Base-by-base conservation (phyloP, 2,113 vertebrate genomes). In the Halichoeres trimaculatus region DNA sequence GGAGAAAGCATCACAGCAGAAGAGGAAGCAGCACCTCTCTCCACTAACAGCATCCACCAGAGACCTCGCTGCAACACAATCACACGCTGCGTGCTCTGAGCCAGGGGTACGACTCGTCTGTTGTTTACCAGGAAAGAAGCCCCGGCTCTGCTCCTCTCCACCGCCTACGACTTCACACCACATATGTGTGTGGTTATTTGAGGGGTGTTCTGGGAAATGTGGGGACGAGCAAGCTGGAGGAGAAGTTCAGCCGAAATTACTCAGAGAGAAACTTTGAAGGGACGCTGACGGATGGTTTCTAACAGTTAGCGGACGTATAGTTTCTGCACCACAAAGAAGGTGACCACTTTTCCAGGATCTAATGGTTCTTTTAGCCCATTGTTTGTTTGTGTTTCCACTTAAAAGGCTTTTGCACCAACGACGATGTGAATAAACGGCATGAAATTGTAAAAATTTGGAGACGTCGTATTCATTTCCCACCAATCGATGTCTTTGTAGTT, bases 141-240 rank as follows among this genome's bases (percentile, higher is more conserved):
- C n/a, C n/a, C 30, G 52, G 14, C 47, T 36, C 40, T 45, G 54
- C 51, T 20, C 16, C 52, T 22, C 76, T 30, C n/a, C 36, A 40
- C 72, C 47, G 12, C 66, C 61, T 34, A 65, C 76, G 34, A n/a
- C 57, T 69, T 86, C 65, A 71, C 60, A 55, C 50, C 58, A 23
- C 24, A 63, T 57, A 38, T 40, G 53, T 34, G 38, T 48, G 24
- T 13, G 5, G 43, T 34, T 47, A 50, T n/a, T 34, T 68, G 24
- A 63, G 53, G 35, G 40, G 62, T 35, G 65, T 65, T 74, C 30
- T 70, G 38, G 64, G 68, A 74, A 43, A 50, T 50, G 65, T 24
- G 56, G 11, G 14, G 14, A 36, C 73, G 45, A 38, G 61, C 35
- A 16, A 78, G 56, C 19, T n/a, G 30, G 40, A 75, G 40, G 58